These are phyloP conservation scores for Semaprochilodus insignis DNA, from an alignment of 2,797 vertebrate genomes.

Conservation along the genomic window DNA sequence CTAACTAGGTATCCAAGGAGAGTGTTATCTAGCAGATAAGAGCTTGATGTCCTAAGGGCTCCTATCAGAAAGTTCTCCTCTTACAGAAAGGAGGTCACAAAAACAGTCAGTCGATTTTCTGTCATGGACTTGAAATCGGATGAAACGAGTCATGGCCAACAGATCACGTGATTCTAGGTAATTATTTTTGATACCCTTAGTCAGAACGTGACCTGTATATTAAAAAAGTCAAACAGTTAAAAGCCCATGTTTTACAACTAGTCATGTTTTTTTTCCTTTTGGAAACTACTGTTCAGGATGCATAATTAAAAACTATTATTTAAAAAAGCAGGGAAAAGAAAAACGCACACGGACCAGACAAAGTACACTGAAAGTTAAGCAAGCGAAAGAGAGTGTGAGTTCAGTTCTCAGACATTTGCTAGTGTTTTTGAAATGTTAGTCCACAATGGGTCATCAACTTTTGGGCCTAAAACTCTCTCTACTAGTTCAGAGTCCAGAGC, in stretches of 20 bases:
- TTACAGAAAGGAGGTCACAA: constrained; percentile 13
- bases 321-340: constrained; percentile 29
- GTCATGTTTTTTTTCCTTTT: not conserved
- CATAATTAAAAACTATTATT: constrained; percentile 49
- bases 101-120: constrained; percentile 54
- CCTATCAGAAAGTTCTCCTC: not conserved
- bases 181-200: not conserved
- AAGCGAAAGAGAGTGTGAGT: constrained; percentile 28
- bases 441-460: constrained; percentile 24
- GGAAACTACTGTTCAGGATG: constrained; percentile 20
- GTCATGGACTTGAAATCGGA: constrained; percentile 49
- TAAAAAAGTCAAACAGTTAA: constrained; percentile 39
- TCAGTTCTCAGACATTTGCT: constrained; percentile 42
- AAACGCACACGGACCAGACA: constrained; percentile 25
- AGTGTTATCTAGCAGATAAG: not conserved
- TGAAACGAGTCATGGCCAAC: not conserved
- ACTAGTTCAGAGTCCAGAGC: constrained; percentile 42
- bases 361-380: not conserved
- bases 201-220: constrained; percentile 13
- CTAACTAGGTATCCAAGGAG: not conserved
- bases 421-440: constrained; percentile 45
- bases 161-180: constrained; percentile 10
- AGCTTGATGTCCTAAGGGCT: not conserved
- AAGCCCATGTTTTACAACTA: constrained; percentile 42
- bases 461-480: not conserved